A percentile compares a stretch with the other conserved stretches of the same genome.
Conservation (phyloP, 35 echinoderm and acorn worm genomes). For the Acanthaster planci region DNA sequence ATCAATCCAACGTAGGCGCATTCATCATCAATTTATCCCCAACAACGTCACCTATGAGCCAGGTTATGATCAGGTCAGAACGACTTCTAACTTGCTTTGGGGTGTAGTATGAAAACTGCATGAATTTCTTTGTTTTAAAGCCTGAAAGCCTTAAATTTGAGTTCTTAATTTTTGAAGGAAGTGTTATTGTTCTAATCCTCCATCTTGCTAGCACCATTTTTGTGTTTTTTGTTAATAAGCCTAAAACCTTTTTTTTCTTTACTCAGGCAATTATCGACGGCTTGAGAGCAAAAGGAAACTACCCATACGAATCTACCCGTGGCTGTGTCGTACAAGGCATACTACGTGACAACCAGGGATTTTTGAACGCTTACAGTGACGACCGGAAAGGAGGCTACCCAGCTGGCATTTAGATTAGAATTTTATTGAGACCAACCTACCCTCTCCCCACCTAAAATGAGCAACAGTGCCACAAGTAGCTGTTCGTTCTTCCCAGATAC, state of each 20-base stretch:
- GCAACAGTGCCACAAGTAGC: too few species aligned
- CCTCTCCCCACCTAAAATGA: too few species aligned
- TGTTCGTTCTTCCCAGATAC: too few species aligned
- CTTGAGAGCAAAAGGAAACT: slow-evolving; percentile 49
- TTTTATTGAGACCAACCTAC: too few species aligned
- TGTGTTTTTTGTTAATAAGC: too few species aligned
- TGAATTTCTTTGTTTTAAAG: too few species aligned
- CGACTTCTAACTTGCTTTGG: too few species aligned
- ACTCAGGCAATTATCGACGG: slow-evolving; percentile 59
- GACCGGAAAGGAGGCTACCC: slow-evolving; percentile 64
- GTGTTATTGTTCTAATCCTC: too few species aligned
- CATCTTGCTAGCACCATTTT: too few species aligned
- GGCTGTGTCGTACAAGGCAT: slow-evolving; percentile 55
- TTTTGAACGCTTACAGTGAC: slow-evolving; percentile 63
- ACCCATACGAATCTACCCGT: background rate
- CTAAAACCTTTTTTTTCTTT: background rate
- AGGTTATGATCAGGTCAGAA: slow-evolving; percentile 46
- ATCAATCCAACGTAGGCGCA: slow-evolving; percentile 47
- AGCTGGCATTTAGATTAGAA: slow-evolving; percentile 57
- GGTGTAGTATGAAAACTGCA: too few species aligned
- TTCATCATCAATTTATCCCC: slow-evolving; percentile 68
- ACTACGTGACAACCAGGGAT: slow-evolving; percentile 33
- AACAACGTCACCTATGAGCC: slow-evolving; percentile 36
- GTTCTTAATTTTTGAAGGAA: too few species aligned
- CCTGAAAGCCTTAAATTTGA: too few species aligned